A percentile compares a stretch with the other conserved stretches of the same genome.
phyloP scores from a whole-genome alignment of 2,113 vertebrate genomes.

The Centropus bengalensis region DNA sequence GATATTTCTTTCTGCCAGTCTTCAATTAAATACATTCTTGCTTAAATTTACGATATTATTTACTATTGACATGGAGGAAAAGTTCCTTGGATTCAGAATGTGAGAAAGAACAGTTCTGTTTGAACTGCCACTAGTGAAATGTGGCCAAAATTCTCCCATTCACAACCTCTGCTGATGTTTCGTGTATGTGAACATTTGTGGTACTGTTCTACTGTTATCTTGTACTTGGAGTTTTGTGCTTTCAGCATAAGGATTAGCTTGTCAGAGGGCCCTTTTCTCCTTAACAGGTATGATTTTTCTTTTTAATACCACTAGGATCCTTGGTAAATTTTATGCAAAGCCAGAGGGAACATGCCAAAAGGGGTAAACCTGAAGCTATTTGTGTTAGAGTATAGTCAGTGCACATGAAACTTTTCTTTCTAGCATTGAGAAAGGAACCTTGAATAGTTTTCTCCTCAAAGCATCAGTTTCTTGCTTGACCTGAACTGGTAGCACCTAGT shows the following conservation, averaged over 20 bases:
- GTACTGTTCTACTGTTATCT: neutral
- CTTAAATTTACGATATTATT: neutral
- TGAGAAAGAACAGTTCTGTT: conserved; percentile 22
- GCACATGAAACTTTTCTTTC: too few relatives aligned
- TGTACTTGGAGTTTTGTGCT: conserved; percentile 14
- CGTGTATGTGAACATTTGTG: neutral
- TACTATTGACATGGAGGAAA: neutral
- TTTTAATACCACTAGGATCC: neutral
- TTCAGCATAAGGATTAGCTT: neutral
- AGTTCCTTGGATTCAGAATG: neutral
- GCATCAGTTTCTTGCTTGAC: neutral
- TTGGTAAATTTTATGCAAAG: neutral
- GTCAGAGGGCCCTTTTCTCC: neutral
- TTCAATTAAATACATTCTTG: neutral
- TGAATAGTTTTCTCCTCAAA: neutral
- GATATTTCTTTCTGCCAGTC: neutral
- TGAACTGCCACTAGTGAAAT: conserved; percentile 40
- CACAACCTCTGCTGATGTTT: neutral
- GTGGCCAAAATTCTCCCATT: conserved; percentile 4
- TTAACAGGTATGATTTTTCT: neutral
- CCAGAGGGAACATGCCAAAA: neutral
- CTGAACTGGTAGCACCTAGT: neutral
- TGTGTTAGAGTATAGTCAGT: neutral
- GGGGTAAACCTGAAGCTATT: neutral
- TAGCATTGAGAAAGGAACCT: neutral